Evolutionary conservation across 2,797 vertebrate genomes (phyloP), one percentile per base, ranked within the genome.

Genomic region (Micrastur ruficollis): DNA sequence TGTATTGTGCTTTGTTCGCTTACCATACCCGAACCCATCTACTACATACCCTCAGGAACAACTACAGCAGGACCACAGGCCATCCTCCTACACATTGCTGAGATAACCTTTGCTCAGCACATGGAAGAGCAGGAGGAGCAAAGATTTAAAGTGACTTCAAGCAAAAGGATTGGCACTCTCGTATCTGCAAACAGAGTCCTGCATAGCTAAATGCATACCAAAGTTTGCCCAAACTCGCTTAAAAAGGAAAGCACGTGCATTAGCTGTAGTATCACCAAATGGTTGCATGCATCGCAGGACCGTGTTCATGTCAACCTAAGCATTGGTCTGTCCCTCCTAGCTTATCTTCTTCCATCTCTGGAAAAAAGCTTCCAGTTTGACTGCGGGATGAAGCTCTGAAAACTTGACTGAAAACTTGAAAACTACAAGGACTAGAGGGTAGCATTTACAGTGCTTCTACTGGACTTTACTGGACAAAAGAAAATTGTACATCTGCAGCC

Each of bases 121-220:
- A 42, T 4, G 0, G 7, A 53, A 58, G 12, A 67, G 6, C 1
- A 1, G 23, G 15, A 83, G 14, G 18, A 81, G 11, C 4, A 3
- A 86, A 14, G 27, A 59, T 18, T 36, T 76, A 14, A 72, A 72
- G 8, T 9, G 14, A 56, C 55, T 82, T 85, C 38, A 72, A 34
- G 71, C 31, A 59, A 59, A 78, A 79, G 40, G 56, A 84, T 0
- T 36, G 56, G 13, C 2, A 2, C 15, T 44, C 18, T 52, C 11
- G 0, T 38, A 67, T 23, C 52, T 38, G 49, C 34, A 73, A 56
- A 71, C 8, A 52, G 36, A 42, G 22, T 59, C 40, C 17, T 9
- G 3, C 13, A 36, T 0, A 74, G 47, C 27, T 32, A 67, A 66
- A n/a, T 5, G 13, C 40, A 25, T 4, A 9, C 25, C 50, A 4